These are phyloP conservation scores for Ibycter americanus DNA, from an alignment of 2,797 vertebrate genomes.

Conservation along the genomic window DNA sequence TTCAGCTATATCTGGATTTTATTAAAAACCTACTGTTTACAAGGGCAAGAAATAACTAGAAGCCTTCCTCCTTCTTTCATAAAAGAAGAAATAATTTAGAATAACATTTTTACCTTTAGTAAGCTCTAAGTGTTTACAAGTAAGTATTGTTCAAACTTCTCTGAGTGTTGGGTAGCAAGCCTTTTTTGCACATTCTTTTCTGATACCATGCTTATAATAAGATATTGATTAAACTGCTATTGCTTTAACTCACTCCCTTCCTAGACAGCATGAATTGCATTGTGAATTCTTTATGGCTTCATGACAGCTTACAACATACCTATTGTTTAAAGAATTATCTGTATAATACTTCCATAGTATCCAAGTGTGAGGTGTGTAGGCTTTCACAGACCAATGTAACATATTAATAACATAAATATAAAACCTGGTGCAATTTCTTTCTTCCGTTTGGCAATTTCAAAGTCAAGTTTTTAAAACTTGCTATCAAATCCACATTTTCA, in stretches of 20 bases:
- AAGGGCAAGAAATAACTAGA: neutral
- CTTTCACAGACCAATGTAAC: neutral
- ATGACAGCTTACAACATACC: neutral
- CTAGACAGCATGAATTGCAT: neutral
- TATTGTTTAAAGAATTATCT: neutral
- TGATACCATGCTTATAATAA: neutral
- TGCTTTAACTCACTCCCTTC: neutral
- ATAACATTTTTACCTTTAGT: neutral
- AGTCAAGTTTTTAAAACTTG: neutral
- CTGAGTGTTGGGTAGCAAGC: neutral
- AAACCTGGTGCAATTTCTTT: neutral
- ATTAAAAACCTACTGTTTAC: neutral
- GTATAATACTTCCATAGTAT: neutral
- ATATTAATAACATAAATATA: neutral
- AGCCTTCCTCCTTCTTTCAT: neutral
- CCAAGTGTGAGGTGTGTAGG: neutral
- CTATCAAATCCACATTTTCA: neutral
- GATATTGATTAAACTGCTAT: neutral
- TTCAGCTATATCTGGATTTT: neutral
- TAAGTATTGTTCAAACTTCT: neutral
- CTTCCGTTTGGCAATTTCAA: neutral
- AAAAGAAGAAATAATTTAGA: neutral
- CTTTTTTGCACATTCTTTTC: neutral
- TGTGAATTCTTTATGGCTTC: neutral
- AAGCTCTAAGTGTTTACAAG: neutral